A percentile compares a stretch with the other conserved stretches of the same genome.
Conservation (phyloP, 2,888 invertebrate genomes). For the Ophion ellenae region DNA sequence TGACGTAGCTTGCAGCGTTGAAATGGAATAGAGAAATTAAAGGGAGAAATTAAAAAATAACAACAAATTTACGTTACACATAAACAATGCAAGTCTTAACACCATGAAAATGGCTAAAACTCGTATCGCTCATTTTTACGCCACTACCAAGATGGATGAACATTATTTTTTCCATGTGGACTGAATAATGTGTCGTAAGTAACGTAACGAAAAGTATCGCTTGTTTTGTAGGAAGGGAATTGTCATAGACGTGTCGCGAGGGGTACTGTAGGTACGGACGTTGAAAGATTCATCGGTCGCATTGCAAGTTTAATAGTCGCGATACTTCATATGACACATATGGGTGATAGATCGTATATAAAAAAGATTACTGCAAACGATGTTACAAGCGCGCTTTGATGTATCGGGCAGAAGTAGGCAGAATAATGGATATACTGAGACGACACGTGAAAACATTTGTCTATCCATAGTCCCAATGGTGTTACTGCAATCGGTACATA, state of each 20-base stretch:
- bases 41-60: not conserved
- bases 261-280: not conserved
- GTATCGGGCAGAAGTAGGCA: constrained; percentile 15
- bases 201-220: no score
- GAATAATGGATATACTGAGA: constrained; percentile 8
- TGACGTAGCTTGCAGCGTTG: not conserved
- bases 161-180: no score
- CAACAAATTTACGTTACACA: no score
- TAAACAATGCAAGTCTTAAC: no score
- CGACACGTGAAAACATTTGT: constrained; percentile 7
- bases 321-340: not conserved
- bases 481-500: constrained; percentile 28
- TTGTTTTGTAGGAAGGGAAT: no score
- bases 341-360: not conserved
- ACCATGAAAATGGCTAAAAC: no score
- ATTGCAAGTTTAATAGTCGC: not conserved
- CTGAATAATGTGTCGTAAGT: no score
- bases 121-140: no score
- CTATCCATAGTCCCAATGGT: constrained; percentile 5
- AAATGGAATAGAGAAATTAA: not conserved
- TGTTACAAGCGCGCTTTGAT: not conserved
- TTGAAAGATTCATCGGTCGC: not conserved
- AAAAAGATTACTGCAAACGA: constrained; percentile 17
- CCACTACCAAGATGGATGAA: no score
- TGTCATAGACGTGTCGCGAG: not conserved